phyloP scores from a whole-genome alignment of 2,888 invertebrate species.

The Nephrotoma appendiculata region DNA sequence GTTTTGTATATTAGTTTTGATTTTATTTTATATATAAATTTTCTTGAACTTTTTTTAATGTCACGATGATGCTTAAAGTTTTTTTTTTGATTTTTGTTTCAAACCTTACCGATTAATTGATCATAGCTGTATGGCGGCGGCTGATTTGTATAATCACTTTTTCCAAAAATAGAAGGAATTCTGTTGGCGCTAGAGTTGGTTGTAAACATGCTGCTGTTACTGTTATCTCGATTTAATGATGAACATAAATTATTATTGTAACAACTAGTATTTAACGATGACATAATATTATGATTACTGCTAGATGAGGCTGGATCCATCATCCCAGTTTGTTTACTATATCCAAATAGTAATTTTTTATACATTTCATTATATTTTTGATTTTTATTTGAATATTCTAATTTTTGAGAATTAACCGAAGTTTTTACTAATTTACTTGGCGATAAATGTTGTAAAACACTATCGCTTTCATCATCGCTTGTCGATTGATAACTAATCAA shows the following conservation, averaged over 20 bases:
- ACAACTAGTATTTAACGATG: not conserved
- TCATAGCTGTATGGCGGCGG: constrained; percentile 18
- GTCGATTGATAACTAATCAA: not conserved
- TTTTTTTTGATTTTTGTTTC: not conserved
- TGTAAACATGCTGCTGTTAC: not conserved
- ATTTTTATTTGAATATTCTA: constrained; percentile 14
- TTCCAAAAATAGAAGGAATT: constrained; percentile 17
- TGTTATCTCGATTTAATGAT: not conserved
- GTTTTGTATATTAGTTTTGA: not conserved
- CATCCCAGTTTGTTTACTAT: not conserved
- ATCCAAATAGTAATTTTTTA: constrained; percentile 4
- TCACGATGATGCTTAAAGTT: not conserved
- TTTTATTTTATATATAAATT: constrained; percentile 5
- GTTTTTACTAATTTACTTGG: constrained; percentile 46
- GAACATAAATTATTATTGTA: not conserved
- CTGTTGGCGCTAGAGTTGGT: constrained; percentile 9
- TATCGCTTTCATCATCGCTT: constrained; percentile 5
- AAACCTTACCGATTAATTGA: constrained; percentile 19
- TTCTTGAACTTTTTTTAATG: not conserved
- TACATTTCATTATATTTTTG: constrained; percentile 1
- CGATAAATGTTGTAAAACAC: constrained; percentile 26
- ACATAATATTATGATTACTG: not conserved
- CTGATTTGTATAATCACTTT: constrained; percentile 10
- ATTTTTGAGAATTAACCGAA: constrained; percentile 23
- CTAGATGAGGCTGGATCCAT: not conserved